Percentiles rank a stretch among this genome's conserved stretches.
These are phyloP conservation scores for Odobenus rosmarus DNA, from an alignment of 2,113 vertebrate species.

Conservation along the genomic window DNA sequence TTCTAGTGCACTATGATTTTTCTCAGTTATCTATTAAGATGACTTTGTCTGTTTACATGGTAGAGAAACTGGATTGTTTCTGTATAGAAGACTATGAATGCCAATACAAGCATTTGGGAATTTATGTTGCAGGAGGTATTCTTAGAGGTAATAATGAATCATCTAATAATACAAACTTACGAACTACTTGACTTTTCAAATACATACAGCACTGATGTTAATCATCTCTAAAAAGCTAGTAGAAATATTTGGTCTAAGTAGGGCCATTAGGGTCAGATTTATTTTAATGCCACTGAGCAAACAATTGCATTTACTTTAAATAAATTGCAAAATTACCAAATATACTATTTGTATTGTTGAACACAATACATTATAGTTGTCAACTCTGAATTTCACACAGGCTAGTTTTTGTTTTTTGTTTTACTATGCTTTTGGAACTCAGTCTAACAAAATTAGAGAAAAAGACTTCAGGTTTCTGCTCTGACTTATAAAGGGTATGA, in stretches of 20 bases:
- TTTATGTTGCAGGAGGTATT: slow-evolving; percentile 74
- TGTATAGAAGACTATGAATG: not conserved
- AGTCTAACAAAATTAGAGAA: not conserved
- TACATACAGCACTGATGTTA: not conserved
- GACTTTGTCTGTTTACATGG: slow-evolving; percentile 51
- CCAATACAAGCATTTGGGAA: not conserved
- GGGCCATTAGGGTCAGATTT: slow-evolving; percentile 60
- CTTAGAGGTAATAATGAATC: not conserved
- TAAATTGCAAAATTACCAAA: slow-evolving; percentile 72
- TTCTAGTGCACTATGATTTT: not conserved
- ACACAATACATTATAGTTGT: not conserved
- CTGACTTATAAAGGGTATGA: not conserved
- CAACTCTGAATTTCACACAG: not conserved
- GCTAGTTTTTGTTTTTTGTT: not conserved
- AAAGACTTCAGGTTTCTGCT: not conserved
- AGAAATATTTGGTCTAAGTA: slow-evolving; percentile 73
- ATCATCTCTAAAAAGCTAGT: slow-evolving; percentile 63
- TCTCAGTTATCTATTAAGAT: slow-evolving; percentile 52
- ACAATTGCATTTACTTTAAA: slow-evolving; percentile 79
- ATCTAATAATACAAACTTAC: not conserved
- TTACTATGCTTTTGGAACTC: not conserved
- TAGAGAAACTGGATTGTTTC: slow-evolving; percentile 35
- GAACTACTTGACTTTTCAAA: not conserved
- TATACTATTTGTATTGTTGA: slow-evolving; percentile 29
- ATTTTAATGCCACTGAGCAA: slow-evolving; percentile 63